phyloP scores from a whole-genome alignment of 2,113 vertebrate species.

The Malurus alboscapulatus region DNA sequence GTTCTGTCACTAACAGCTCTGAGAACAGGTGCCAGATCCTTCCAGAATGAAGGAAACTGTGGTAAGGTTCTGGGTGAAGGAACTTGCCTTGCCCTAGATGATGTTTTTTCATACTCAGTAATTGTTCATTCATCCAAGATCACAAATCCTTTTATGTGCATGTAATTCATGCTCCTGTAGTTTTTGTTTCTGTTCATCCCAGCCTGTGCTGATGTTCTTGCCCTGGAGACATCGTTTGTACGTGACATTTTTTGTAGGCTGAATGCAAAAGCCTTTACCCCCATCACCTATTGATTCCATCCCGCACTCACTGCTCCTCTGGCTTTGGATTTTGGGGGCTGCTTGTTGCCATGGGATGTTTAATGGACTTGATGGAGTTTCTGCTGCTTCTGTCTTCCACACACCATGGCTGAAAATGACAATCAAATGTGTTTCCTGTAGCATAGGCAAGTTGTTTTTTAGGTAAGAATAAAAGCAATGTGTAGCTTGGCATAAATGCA shows the following conservation, averaged over 20 bases:
- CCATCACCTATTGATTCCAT: too few species aligned
- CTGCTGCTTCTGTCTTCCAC: neutral
- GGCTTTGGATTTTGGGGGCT: neutral
- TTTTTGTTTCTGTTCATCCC: neutral
- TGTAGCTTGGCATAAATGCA: neutral
- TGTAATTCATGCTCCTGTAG: neutral
- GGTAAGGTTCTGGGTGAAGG: neutral
- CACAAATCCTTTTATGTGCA: accelerated
- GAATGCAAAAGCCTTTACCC: neutral
- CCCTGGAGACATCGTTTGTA: neutral
- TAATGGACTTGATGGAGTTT: neutral
- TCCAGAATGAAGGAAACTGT: neutral
- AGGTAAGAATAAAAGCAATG: neutral
- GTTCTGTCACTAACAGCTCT: neutral
- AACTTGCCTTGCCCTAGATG: neutral
- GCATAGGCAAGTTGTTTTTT: neutral
- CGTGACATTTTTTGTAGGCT: accelerated
- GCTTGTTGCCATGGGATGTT: neutral
- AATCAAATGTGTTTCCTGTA: neutral
- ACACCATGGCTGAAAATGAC: neutral
- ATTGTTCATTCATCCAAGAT: neutral
- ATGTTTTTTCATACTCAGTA: neutral
- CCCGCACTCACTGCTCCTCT: neutral
- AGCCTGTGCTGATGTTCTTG: neutral
- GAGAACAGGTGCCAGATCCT: neutral